Evolutionary conservation across 2,888 invertebrate genomes (phyloP), one percentile per base, ranked within the genome.

Genomic region (Adelphocoris suturalis): DNA sequence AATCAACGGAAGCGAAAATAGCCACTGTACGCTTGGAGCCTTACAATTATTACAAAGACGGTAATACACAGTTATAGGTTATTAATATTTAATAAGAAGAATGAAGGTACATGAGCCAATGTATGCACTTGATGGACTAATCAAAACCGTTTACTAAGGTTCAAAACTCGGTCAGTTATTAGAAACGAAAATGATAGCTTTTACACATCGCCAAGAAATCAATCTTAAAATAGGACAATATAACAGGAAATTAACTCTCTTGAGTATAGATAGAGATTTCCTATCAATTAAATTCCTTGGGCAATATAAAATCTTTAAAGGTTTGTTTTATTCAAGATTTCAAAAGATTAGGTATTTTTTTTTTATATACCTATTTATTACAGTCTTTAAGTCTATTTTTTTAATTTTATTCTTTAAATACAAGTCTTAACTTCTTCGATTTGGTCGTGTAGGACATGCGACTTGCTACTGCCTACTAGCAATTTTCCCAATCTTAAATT

Each of bases 221-320:
- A 37, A 37, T 37, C 3, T 52, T 52, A 5, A 52, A 52, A 1
- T 5, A 37, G 37, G 52, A 52, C 2, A 7, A 52, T 7, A 52
- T 3, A 2, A 37, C 37, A 7, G 37, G 7, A 52, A 52, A 7
- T 52, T 14, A 52, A 52, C 2, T 37, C 52, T 61, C 61, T 3
- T n/a, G 23, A 86, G 55, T 85, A 57, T 19, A 23, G 68, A 68
- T 23, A 23, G 23, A 12, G 19, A 68, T 68, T 11, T 68, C 27
- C 68, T 23, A 80, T 80, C 80, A 19, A 82, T 86, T 90, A 88
- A 91, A 91, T 91, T 91, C 91, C 91, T 91, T 91, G 91, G 91
- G 91, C 91, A 91, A 90, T 91, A 91, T 12, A 88, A 91, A 91
- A 91, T 46, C 75, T 75, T 89, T 55, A 89, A 86, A 89, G 82